Percentiles rank a stretch among this genome's conserved stretches.
Conservation (phyloP, 2,113 vertebrate species). For the Heliornis fulica region DNA sequence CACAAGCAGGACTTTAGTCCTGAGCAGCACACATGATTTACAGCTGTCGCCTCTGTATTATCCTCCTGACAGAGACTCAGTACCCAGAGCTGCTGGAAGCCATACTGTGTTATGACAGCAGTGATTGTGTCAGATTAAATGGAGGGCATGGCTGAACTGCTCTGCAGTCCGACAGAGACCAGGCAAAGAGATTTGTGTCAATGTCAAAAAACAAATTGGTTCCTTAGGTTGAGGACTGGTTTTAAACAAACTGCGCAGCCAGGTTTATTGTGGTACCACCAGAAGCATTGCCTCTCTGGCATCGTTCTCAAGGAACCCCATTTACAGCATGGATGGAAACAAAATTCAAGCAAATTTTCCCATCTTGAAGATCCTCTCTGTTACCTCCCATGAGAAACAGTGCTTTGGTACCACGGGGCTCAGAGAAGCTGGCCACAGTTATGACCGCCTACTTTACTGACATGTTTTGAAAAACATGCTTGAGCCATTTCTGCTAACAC, state of each 20-base stretch:
- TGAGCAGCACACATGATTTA: neutral
- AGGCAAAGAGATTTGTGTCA: neutral
- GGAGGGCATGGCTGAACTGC: neutral
- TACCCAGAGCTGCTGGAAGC: neutral
- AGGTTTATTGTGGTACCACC: neutral
- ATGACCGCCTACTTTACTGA: neutral
- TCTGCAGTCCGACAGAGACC: neutral
- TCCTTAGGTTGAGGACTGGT: neutral
- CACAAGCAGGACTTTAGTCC: neutral
- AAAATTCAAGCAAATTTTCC: neutral
- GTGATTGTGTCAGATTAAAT: neutral
- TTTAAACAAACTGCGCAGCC: neutral
- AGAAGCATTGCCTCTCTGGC: neutral
- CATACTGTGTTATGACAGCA: accelerated
- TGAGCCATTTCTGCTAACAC: neutral
- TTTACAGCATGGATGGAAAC: neutral
- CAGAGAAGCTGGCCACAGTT: neutral
- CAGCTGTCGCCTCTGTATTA: neutral
- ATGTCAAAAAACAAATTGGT: neutral
- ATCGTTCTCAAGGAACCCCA: neutral
- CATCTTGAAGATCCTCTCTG: neutral
- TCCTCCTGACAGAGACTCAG: neutral
- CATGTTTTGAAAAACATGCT: neutral
- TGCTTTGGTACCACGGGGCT: neutral
- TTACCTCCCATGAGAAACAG: neutral